Evolutionary conservation across 2,797 vertebrate genomes (phyloP).

Genomic region (Semotilus atromaculatus): DNA sequence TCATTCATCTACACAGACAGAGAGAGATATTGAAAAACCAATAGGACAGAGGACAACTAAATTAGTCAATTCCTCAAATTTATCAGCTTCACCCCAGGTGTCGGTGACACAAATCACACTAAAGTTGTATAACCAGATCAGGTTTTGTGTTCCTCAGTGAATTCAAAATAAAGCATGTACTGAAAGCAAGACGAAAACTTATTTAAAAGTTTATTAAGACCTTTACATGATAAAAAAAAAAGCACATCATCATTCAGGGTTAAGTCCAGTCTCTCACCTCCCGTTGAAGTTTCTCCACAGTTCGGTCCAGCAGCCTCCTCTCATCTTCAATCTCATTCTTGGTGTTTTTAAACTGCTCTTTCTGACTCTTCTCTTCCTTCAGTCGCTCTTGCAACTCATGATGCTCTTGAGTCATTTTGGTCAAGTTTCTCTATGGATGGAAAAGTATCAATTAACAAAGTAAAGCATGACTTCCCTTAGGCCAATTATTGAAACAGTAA

Average conservation of each 20-base stretch:
- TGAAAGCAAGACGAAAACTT: not conserved
- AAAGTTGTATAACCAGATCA: not conserved
- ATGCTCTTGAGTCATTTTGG: conserved; percentile 79
- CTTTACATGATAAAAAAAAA: not conserved
- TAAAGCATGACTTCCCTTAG: not conserved
- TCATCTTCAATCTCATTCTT: conserved; percentile 91
- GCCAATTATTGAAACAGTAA: not conserved
- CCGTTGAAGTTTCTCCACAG: conserved; percentile 91
- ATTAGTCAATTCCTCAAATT: not conserved
- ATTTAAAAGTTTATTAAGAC: not conserved
- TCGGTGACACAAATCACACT: not conserved
- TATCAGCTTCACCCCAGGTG: not conserved
- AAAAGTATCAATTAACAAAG: conserved; percentile 6
- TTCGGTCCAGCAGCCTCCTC: conserved; percentile 85
- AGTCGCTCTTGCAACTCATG: conserved; percentile 83
- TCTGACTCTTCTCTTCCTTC: conserved; percentile 86
- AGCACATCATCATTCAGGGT: not conserved
- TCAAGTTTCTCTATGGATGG: conserved; percentile 79
- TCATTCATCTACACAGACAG: conserved; percentile 84
- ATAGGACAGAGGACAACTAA: not conserved
- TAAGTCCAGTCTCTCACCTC: conserved; percentile 76
- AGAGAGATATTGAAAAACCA: not conserved
- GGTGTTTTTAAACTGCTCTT: conserved; percentile 89
- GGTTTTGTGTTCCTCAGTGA: not conserved
- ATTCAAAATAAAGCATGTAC: not conserved